phyloP scores from a whole-genome alignment of 1,140 invertebrate genomes.

The Leptinotarsa texana region DNA sequence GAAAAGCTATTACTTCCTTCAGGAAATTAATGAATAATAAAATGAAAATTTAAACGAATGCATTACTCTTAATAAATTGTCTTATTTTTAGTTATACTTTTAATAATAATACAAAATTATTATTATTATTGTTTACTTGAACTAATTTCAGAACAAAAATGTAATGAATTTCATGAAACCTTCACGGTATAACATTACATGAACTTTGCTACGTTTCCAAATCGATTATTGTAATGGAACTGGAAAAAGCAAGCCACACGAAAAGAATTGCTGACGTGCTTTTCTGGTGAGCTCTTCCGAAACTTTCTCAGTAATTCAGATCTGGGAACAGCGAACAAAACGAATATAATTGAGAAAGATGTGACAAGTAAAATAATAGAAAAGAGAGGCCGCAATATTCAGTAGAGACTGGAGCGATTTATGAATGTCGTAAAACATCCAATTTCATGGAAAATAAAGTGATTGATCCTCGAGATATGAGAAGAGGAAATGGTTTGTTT shows the following conservation, averaged over 20 bases:
- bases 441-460: neutral
- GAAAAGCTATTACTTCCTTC: too few species aligned
- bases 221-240: neutral
- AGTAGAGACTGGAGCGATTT: neutral
- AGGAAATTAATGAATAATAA: too few species aligned
- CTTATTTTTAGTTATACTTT: too few species aligned
- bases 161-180: too few species aligned
- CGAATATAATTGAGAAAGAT: constrained; percentile 16
- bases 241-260: neutral
- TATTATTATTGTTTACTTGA: too few species aligned
- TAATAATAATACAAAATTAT: too few species aligned
- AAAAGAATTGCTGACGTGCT: neutral
- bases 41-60: too few species aligned
- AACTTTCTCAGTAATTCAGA: neutral
- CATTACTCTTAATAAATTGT: too few species aligned
- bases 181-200: too few species aligned
- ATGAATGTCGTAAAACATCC: neutral
- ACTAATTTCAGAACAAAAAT: too few species aligned
- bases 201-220: neutral
- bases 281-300: neutral
- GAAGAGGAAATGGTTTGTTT: neutral
- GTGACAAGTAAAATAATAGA: constrained; percentile 13
- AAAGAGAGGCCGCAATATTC: constrained; percentile 2
- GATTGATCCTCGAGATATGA: neutral
- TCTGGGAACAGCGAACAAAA: neutral